Conservation (phyloP, 2,113 vertebrate genomes). For the Scopus umbretta region DNA sequence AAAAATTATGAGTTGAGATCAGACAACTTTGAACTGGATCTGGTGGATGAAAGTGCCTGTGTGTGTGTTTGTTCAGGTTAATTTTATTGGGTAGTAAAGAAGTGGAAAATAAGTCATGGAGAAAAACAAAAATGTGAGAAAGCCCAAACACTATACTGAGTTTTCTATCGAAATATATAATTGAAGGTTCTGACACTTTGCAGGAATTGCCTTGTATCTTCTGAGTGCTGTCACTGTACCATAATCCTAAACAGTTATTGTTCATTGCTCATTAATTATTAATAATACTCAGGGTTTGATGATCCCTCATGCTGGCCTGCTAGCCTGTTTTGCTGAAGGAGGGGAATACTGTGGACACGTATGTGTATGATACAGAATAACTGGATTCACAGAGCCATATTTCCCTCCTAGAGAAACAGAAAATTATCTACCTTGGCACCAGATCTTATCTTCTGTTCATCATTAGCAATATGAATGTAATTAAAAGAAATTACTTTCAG, state of each 20-base stretch:
- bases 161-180: background rate
- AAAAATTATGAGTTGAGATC: background rate
- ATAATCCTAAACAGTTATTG: background rate
- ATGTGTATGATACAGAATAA: background rate
- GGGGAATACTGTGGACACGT: background rate
- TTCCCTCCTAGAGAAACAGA: background rate
- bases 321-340: background rate
- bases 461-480: background rate
- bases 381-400: background rate
- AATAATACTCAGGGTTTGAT: background rate
- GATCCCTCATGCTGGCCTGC: background rate
- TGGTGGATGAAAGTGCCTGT: background rate
- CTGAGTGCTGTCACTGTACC: background rate
- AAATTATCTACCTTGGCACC: background rate
- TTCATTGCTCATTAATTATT: background rate
- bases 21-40: background rate
- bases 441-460: background rate
- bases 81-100: background rate
- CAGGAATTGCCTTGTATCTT: background rate
- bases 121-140: background rate
- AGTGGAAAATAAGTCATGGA: background rate
- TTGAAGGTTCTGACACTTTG: background rate
- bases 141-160: background rate
- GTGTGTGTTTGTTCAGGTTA: background rate
- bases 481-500: background rate